A percentile compares a stretch with the other conserved stretches of the same genome.
Evolutionary conservation across 2,797 vertebrate genomes (phyloP).

Genomic region (Gallirallus australis): DNA sequence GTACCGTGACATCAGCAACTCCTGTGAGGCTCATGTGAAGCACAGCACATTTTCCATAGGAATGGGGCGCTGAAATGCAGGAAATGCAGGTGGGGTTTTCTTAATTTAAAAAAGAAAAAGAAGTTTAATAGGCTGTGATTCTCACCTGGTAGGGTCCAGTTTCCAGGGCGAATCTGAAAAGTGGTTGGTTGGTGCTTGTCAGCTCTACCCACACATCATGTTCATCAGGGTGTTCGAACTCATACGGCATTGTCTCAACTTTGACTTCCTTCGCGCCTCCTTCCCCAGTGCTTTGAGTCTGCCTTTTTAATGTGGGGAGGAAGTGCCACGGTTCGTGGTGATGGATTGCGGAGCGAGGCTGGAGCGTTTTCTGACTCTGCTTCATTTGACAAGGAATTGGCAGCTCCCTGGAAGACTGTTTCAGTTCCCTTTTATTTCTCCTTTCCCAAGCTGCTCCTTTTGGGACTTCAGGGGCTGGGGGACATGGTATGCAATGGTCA

Average conservation of each 20-base stretch:
- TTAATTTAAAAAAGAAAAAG: rapidly evolving
- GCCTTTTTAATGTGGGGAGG: not conserved
- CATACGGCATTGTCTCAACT: not conserved
- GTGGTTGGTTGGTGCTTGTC: not conserved
- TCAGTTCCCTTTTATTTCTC: not conserved
- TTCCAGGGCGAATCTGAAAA: not conserved
- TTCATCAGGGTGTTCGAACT: not conserved
- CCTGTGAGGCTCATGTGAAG: rapidly evolving
- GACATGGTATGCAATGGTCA: not conserved
- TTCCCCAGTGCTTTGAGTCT: not conserved
- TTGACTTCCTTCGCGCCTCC: not conserved
- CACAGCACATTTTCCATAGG: rapidly evolving
- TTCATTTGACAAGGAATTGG: constrained; percentile 16
- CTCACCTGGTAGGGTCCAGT: not conserved
- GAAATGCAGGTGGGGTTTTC: not conserved
- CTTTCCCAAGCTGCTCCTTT: not conserved
- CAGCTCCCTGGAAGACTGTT: not conserved
- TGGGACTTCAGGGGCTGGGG: not conserved
- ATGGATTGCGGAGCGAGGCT: not conserved
- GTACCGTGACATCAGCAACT: not conserved
- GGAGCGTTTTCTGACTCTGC: constrained; percentile 4
- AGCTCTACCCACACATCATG: rapidly evolving
- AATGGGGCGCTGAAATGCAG: not conserved
- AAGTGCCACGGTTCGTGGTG: not conserved
- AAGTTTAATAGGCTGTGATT: not conserved